A percentile compares a stretch with the other conserved stretches of the same genome.
phyloP scores from a whole-genome alignment of 2,797 vertebrate species.

The Rhabdomys pumilio region DNA sequence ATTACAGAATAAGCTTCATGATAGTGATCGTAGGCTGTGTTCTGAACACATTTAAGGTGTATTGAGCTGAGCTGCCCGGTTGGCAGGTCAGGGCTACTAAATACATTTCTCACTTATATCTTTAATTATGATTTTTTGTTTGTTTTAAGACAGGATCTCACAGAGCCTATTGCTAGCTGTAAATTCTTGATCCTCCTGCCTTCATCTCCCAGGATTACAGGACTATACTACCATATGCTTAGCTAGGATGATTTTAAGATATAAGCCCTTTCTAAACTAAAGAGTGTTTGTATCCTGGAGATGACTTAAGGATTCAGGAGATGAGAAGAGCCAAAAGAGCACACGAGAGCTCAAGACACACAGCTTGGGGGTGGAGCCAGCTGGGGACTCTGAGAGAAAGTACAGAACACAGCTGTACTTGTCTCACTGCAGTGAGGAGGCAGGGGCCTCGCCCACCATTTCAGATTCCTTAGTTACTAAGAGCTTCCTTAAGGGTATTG shows the following conservation, averaged over 20 bases:
- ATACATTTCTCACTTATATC: neutral
- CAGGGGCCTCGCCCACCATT: neutral
- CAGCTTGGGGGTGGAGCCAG: neutral
- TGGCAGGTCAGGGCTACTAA: neutral
- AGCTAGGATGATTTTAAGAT: neutral
- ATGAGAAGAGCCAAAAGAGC: neutral
- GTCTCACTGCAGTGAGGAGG: neutral
- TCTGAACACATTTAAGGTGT: neutral
- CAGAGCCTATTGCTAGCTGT: neutral
- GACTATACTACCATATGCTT: neutral
- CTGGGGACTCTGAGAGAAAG: neutral
- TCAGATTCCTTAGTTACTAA: too few relatives aligned
- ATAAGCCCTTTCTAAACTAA: neutral
- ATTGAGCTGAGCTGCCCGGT: too few relatives aligned
- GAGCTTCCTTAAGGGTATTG: neutral
- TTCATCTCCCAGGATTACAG: neutral
- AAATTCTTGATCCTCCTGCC: neutral
- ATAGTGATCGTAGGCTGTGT: neutral
- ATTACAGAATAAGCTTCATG: neutral
- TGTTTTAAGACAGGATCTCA: neutral
- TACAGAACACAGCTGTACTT: neutral
- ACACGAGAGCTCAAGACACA: neutral
- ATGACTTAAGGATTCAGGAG: neutral
- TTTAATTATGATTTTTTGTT: neutral
- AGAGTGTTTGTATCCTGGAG: neutral